Evolutionary conservation across 2,113 vertebrate genomes (phyloP), one percentile per base, ranked within the genome.

Genomic region (Oncorhynchus gorbuscha): DNA sequence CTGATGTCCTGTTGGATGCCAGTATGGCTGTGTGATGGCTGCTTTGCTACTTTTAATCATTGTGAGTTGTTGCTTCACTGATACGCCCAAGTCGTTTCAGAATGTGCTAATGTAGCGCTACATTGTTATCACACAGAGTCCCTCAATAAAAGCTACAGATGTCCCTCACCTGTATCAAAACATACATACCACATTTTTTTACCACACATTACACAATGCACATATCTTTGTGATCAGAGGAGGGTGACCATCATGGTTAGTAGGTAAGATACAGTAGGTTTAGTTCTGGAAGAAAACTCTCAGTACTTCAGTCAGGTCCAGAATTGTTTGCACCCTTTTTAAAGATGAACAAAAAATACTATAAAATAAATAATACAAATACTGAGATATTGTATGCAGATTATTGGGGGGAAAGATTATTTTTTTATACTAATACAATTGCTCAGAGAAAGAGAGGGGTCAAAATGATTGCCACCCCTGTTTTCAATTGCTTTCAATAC

Each of bases 1-100:
- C 16, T 13, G 49, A 84, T 86, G 76, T 88, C 85, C 81, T 84
- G 88, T 74, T 79, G 76, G 26, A 84, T 73, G 76, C 80, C 83
- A 80, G 81, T 85, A 76, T 39, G 79, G 70, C 48, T 61, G 13
- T 30, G 66, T 79, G 71, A 69, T n/a, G 51, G 45, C 24, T 64
- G 30, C 28, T 20, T 62, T 22, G 28, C 20, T 35, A 61, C 55
- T 35, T 4, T 88, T 80, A 76, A 67, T 32, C 26, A n/a, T 51
- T 73, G 13, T 59, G 6, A n/a, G 30, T 12, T 8, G 20, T 16
- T 67, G 30, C 13, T 9, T n/a, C 30, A 12, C 2, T 5, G 66
- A 32, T 45, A 20, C 16, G 35, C 28, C n/a, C 11, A 12, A 16
- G 65, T 0, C 20, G 20, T 7, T 35, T 32, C 18, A 39, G 32